Conservation (phyloP, 2,888 invertebrate species). For the Lithodes maja region DNA sequence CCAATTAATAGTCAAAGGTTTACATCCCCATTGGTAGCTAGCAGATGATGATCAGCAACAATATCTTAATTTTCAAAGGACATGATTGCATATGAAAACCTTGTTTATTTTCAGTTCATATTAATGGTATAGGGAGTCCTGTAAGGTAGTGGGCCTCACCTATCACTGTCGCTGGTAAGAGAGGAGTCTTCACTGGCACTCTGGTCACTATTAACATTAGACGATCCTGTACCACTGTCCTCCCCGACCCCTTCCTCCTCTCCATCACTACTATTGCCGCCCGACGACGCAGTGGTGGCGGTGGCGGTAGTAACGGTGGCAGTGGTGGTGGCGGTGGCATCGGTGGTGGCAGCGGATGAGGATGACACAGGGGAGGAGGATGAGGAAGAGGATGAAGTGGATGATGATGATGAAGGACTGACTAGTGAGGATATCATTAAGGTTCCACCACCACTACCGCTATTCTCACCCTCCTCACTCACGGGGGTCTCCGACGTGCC, state of each 20-base stretch:
- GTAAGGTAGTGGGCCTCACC: constrained; percentile 41
- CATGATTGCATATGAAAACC: too few species aligned
- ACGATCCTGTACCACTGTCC: constrained; percentile 59
- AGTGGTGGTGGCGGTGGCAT: constrained; percentile 26
- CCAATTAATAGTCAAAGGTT: too few species aligned
- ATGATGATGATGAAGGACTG: constrained; percentile 4
- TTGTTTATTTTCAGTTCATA: not conserved
- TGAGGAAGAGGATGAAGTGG: constrained; percentile 12
- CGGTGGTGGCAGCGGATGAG: constrained; percentile 9
- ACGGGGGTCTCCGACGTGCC: not conserved
- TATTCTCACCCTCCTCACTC: constrained; percentile 33
- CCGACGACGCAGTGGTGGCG: constrained; percentile 29
- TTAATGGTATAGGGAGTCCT: not conserved
- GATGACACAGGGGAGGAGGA: not conserved
- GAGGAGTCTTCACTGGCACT: constrained; percentile 86
- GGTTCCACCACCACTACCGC: constrained; percentile 21
- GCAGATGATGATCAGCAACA: too few species aligned
- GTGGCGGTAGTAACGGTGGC: constrained; percentile 38
- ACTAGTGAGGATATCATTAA: constrained; percentile 15
- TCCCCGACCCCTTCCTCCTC: constrained; percentile 65
- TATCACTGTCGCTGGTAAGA: constrained; percentile 82
- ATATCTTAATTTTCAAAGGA: too few species aligned
- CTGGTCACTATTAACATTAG: constrained; percentile 76
- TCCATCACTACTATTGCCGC: constrained; percentile 66
- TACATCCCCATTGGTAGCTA: too few species aligned